Base-by-base conservation (phyloP, 2,888 invertebrate species). In the Calameuta pallipes region DNA sequence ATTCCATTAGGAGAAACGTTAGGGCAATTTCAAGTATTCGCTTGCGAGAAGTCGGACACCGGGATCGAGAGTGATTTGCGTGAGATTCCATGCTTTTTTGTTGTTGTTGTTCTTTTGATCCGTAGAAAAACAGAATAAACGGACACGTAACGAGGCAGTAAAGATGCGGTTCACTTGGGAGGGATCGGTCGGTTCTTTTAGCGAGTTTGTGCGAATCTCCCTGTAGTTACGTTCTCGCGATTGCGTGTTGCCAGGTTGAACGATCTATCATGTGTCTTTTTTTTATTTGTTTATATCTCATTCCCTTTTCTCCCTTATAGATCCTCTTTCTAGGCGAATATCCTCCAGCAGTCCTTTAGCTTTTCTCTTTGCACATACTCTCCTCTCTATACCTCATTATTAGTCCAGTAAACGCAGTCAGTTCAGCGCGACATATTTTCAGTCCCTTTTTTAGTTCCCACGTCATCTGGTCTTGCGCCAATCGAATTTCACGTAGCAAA, bases 401-500 rank as follows among this genome's bases (percentile, higher is more conserved):
- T 23, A 23, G 56, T 56, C 0, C 56, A 56, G 56, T 56, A 23
- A 23, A 56, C 23, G 56, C 23, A 23, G 56, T 56, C 56, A 23
- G 56, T 56, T 56, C 9, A 23, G 23, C 56, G 23, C 56, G 56
- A 56, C 56, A 23, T 6, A 56, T 9, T 56, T 23, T 56, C 23
- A 9, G 56, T 31, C 68, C 74, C 23, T 41, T 69, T 37, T 75
- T 35, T 73, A 35, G 70, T 73, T 76, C 34, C 69, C 74, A 74
- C 74, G 37, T 74, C 9, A 23, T 6, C 23, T 23, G 56, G 23
- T 56, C 31, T n/a, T 33, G 13, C 35, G 36, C 34, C 69, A 37
- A 74, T 80, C 80, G 79, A 79, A 78, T 71, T 74, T 74, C 69
- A 74, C 77, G 80, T 78, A 77, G 78, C 80, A 77, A 80, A 81